Evolutionary conservation across 2,797 vertebrate genomes (phyloP).

Genomic region (Sciurus carolinensis): DNA sequence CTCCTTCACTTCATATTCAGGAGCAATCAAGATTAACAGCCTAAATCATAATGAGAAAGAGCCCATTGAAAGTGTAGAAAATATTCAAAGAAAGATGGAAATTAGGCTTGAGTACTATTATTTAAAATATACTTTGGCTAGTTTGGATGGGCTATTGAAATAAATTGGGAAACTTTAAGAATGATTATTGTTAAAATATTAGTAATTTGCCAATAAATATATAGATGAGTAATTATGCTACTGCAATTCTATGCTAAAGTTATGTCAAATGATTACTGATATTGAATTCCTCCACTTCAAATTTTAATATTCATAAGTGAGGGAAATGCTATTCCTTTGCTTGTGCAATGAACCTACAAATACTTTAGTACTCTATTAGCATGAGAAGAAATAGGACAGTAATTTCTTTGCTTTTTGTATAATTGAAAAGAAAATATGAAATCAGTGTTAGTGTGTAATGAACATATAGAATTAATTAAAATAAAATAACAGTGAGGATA

Average conservation of each 20-base stretch:
- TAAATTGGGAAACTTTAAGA: background rate
- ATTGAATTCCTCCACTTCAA: background rate
- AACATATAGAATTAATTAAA: background rate
- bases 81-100: background rate
- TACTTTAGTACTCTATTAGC: background rate
- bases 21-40: background rate
- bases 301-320: background rate
- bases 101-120: background rate
- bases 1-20: background rate
- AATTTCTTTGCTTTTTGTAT: constrained; percentile 1
- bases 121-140: background rate
- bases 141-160: background rate
- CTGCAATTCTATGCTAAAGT: background rate
- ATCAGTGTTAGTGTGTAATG: background rate
- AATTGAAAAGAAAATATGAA: constrained; percentile 2
- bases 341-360: background rate
- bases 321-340: background rate
- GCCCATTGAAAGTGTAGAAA: background rate
- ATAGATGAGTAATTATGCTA: background rate
- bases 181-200: background rate
- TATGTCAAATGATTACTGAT: background rate
- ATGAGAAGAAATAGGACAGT: background rate
- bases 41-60: background rate
- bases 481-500: background rate
- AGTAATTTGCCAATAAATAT: background rate